Conservation (phyloP, 92 coral and sea anemone species). For the Zoanthus sociatus region DNA sequence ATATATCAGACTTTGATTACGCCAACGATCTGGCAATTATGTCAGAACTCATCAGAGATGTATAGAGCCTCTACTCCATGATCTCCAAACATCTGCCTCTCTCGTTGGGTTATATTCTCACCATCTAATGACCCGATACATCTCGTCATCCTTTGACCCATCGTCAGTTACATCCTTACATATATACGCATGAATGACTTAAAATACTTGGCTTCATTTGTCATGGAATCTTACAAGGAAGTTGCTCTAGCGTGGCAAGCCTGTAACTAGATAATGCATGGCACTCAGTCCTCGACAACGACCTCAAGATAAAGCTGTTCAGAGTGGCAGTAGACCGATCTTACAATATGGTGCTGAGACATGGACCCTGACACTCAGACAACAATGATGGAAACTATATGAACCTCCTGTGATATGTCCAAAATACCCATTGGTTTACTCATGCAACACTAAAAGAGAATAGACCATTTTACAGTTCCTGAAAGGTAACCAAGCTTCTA, state of each 20-base stretch:
- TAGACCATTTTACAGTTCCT: too few species aligned
- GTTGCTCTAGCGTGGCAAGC: slow-evolving; percentile 13
- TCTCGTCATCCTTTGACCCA: background rate
- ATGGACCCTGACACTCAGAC: too few species aligned
- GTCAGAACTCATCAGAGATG: background rate
- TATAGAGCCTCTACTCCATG: background rate
- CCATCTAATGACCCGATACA: background rate
- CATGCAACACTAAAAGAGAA: too few species aligned
- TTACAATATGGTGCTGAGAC: background rate
- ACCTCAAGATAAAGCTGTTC: background rate
- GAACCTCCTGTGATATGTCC: too few species aligned
- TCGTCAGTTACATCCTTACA: background rate
- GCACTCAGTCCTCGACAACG: background rate
- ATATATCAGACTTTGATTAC: background rate
- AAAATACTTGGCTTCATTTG: too few species aligned
- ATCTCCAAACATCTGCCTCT: background rate
- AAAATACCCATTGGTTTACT: too few species aligned
- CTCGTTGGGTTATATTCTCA: background rate
- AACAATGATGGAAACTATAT: too few species aligned
- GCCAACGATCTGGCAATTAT: background rate
- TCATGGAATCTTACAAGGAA: background rate
- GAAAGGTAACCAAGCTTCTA: too few species aligned
- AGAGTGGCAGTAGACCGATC: background rate
- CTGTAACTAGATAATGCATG: slow-evolving; percentile 33
- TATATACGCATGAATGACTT: background rate